A percentile compares a stretch with the other conserved stretches of the same genome.
Evolutionary conservation across 2,113 vertebrate species (phyloP).

Genomic region (Felis chaus): DNA sequence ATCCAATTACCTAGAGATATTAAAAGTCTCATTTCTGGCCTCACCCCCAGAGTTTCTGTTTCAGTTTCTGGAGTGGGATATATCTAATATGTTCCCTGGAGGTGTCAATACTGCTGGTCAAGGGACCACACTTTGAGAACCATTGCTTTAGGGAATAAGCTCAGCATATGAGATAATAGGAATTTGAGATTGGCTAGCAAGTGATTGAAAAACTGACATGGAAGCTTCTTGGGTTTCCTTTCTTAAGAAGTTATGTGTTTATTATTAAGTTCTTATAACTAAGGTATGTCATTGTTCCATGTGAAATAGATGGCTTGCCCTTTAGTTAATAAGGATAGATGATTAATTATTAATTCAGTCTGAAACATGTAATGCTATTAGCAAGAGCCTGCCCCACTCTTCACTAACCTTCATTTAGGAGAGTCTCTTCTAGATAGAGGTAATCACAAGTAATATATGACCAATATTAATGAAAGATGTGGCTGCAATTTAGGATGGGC

Average conservation of each 20-base stretch:
- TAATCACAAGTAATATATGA: constrained; percentile 70
- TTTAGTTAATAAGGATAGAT: constrained; percentile 73
- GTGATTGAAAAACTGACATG: neutral
- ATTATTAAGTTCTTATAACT: neutral
- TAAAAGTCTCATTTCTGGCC: neutral
- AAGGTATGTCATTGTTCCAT: neutral
- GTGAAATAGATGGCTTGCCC: constrained; percentile 70
- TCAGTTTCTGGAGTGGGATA: neutral
- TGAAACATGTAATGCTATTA: constrained; percentile 59
- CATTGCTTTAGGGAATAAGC: neutral
- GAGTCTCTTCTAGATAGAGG: constrained; percentile 52
- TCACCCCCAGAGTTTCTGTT: neutral
- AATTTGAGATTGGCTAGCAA: neutral
- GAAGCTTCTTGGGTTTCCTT: neutral
- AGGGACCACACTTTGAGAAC: neutral
- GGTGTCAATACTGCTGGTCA: neutral
- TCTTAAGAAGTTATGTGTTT: neutral
- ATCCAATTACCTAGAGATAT: neutral
- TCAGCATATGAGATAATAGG: neutral
- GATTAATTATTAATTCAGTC: constrained; percentile 69
- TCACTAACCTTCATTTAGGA: constrained; percentile 40
- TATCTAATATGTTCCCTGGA: neutral
- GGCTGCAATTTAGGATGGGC: constrained; percentile 69
- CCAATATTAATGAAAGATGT: constrained; percentile 65
- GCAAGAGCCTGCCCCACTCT: constrained; percentile 43